A percentile compares a stretch with the other conserved stretches of the same genome.
Evolutionary conservation across 2,113 vertebrate genomes (phyloP).

Genomic region (Chaenogobius annularis): DNA sequence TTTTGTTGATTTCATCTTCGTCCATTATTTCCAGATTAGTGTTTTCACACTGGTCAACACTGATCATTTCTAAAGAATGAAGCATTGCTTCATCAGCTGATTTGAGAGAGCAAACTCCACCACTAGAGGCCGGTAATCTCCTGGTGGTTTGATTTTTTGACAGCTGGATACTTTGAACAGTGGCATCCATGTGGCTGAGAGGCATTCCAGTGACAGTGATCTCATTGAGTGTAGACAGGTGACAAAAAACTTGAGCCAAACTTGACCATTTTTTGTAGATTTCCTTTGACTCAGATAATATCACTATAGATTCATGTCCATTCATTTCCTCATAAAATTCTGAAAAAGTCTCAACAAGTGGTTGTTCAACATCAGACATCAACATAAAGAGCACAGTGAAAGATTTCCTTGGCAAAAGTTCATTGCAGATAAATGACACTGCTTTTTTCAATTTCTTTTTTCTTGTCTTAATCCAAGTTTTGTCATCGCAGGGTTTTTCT

Average conservation of each 20-base stretch:
- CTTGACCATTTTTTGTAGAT: slow-evolving; percentile 69
- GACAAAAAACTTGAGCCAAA: slow-evolving; percentile 66
- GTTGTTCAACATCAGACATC: slow-evolving; percentile 67
- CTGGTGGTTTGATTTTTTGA: slow-evolving; percentile 35
- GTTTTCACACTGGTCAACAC: slow-evolving; percentile 68
- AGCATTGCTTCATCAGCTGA: slow-evolving; percentile 62
- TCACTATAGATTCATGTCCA: slow-evolving; percentile 63
- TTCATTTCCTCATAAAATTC: slow-evolving; percentile 78
- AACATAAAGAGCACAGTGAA: slow-evolving; percentile 76
- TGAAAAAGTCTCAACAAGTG: slow-evolving; percentile 68
- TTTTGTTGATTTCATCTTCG: slow-evolving; percentile 55
- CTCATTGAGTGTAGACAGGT: slow-evolving; percentile 46
- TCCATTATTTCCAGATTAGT: slow-evolving; percentile 54
- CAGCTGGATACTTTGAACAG: slow-evolving; percentile 64
- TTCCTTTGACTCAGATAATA: slow-evolving; percentile 70
- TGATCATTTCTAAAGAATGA: slow-evolving; percentile 76
- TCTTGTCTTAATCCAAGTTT: slow-evolving; percentile 68
- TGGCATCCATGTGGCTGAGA: slow-evolving; percentile 73
- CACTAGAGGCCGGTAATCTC: slow-evolving; percentile 62
- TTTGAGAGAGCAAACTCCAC: slow-evolving; percentile 49
- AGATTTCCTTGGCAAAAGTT: slow-evolving; percentile 42
- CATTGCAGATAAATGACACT: slow-evolving; percentile 74
- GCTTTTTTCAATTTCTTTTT: slow-evolving; percentile 69
- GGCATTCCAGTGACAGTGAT: slow-evolving; percentile 73
- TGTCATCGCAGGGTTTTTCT: slow-evolving; percentile 65